Evolutionary conservation across 2,113 vertebrate genomes (phyloP), one percentile per base, ranked within the genome.

Genomic region (Excalfactoria chinensis): DNA sequence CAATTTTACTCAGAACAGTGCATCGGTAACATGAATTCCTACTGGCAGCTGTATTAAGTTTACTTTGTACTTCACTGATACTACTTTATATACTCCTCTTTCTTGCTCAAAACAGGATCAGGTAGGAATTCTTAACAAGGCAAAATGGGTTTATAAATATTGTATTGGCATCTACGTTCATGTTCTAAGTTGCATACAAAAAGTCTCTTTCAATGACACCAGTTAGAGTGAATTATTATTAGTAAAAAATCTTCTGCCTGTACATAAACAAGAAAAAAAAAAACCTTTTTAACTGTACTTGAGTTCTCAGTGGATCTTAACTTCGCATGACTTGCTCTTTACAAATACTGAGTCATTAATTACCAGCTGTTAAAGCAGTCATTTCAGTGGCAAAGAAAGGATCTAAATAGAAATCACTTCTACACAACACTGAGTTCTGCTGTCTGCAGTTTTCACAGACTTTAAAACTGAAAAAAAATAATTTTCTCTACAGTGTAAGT

Each of bases 21-120:
- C 2, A 0, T 7, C 63, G 43, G 13, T 26, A n/a, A 15, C 13
- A 37, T 20, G 3, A 82, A 2, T 13, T 64, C 14, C 28, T 70
- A 56, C 23, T 12, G 19, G 5, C 19, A 67, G 7, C 60, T 51
- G 16, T 68, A 76, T 5, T 72, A 55, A 76, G 72, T 34, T 48
- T 32, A 84, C 12, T 9, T 46, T 8, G 13, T 84, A 53, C 15
- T 81, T 69, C 34, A 34, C 10, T 48, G 6, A 9, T 81, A 67
- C 11, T 14, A 26, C 59, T 90, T 83, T 13, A 34, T 9, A 3
- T 35, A 71, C 64, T 77, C 11, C 8, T 66, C 15, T 74, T 59
- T 83, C 25, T 37, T 46, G 56, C 34, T 51, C 43, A 7, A 34
- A 1, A 59, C 20, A 8, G 12, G 55, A 49, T 81, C 20, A 60